phyloP scores from a whole-genome alignment of 2,888 invertebrate genomes.

The Plebejus argus region DNA sequence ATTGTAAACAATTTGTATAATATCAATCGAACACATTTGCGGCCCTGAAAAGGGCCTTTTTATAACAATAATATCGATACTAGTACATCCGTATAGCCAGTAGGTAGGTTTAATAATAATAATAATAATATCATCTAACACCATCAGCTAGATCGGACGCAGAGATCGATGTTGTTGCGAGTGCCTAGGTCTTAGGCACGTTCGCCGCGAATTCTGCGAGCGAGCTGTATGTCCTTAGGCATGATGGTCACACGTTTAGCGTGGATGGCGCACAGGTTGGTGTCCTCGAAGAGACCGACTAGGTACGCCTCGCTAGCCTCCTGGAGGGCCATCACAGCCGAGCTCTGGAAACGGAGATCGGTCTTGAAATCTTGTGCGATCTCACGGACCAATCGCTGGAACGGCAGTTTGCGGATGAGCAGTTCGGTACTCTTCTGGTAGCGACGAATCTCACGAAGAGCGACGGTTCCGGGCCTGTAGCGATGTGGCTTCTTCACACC shows the following conservation, averaged over 20 bases:
- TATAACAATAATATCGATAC: neutral
- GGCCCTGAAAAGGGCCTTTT: conserved; percentile 40
- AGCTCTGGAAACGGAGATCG: conserved; percentile 96
- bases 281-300: conserved; percentile 31
- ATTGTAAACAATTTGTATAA: neutral
- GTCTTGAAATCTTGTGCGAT: conserved; percentile 99
- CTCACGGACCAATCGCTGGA: conserved; percentile 97
- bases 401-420: conserved; percentile 96
- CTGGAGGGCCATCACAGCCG: conserved; percentile 95
- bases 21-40: conserved; percentile 33
- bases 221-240: conserved; percentile 98
- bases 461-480: conserved; percentile 60
- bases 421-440: conserved; percentile 98
- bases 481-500: too few relatives aligned
- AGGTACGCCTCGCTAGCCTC: conserved; percentile 51
- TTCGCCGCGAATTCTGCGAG: conserved; percentile 97
- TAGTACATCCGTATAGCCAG: neutral
- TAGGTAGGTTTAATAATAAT: neutral
- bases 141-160: neutral
- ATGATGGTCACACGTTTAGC: conserved; percentile 65
- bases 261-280: too few relatives aligned
- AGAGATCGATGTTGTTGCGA: conserved; percentile 47
- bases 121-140: neutral
- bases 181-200: conserved; percentile 84
- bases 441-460: conserved; percentile 97